Conservation (phyloP, 2,113 vertebrate genomes). For the Sinocyclocheilus anophthalmus region DNA sequence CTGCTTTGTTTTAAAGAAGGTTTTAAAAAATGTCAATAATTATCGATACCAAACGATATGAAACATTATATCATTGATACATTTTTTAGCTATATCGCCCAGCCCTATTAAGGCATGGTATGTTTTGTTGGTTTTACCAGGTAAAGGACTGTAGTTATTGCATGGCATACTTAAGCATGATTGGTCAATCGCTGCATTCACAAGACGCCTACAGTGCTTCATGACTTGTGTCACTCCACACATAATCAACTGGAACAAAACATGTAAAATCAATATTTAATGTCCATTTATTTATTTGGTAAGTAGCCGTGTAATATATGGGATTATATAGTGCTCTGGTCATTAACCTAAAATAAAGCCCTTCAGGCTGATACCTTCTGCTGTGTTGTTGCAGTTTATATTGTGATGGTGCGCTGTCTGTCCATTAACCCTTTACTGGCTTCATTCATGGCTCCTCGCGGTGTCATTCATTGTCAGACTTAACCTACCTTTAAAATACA, state of each 20-base stretch:
- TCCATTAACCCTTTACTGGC: not conserved
- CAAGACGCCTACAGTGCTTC: not conserved
- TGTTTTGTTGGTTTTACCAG: not conserved
- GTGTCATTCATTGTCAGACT: not conserved
- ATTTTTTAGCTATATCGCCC: too few species aligned
- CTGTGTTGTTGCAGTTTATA: not conserved
- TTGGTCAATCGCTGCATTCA: too few species aligned
- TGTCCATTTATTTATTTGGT: conserved; percentile 5
- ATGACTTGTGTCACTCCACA: not conserved
- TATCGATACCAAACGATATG: too few species aligned
- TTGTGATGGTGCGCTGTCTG: not conserved
- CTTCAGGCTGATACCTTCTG: not conserved
- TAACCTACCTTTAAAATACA: not conserved
- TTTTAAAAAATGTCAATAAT: too few species aligned
- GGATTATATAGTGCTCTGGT: not conserved
- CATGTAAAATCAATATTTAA: not conserved
- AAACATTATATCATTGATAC: too few species aligned
- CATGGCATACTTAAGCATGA: not conserved
- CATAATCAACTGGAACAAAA: not conserved
- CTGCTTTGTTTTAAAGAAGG: too few species aligned
- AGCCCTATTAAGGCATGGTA: too few species aligned
- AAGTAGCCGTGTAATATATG: not conserved
- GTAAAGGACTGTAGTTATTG: not conserved
- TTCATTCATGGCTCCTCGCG: not conserved
- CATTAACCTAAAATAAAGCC: not conserved